A percentile compares a stretch with the other conserved stretches of the same genome.
Evolutionary conservation across 2,113 vertebrate species (phyloP).

Genomic region (Epinephelus fuscoguttatus): DNA sequence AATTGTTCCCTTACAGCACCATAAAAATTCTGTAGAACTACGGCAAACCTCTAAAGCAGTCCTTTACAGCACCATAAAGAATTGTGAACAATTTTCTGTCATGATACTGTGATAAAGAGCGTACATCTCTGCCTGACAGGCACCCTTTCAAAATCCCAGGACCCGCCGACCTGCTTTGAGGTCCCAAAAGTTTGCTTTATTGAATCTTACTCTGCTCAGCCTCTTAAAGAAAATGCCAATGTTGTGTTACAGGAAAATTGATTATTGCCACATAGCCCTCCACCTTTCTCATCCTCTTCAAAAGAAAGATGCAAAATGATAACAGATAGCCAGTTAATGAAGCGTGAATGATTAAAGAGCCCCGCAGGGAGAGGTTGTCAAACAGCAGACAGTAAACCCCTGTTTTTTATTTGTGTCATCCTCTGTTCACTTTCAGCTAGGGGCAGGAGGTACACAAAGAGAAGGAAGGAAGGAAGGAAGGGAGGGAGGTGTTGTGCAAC

Average conservation of each 20-base stretch:
- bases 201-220: conserved; percentile 40
- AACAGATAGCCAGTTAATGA: conserved; percentile 78
- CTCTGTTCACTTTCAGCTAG: conserved; percentile 83
- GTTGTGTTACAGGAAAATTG: conserved; percentile 56
- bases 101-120: background rate
- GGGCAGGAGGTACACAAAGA: conserved; percentile 36
- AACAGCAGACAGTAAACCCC: conserved; percentile 65
- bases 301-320: conserved; percentile 61
- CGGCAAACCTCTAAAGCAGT: background rate
- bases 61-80: background rate
- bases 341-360: conserved; percentile 82
- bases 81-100: conserved; percentile 11
- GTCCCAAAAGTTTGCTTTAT: conserved; percentile 33
- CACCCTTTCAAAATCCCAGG: background rate
- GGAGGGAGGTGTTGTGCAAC: conserved; percentile 44
- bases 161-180: conserved; percentile 29
- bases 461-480: conserved; percentile 5
- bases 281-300: conserved; percentile 54
- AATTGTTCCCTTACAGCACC: conserved; percentile 3
- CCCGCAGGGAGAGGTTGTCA: conserved; percentile 63
- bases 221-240: conserved; percentile 22
- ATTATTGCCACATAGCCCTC: conserved; percentile 56
- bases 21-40: background rate
- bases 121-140: background rate
- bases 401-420: conserved; percentile 77